Evolutionary conservation across 2,888 invertebrate genomes (phyloP).

Genomic region (Alloscopus bannaensis): DNA sequence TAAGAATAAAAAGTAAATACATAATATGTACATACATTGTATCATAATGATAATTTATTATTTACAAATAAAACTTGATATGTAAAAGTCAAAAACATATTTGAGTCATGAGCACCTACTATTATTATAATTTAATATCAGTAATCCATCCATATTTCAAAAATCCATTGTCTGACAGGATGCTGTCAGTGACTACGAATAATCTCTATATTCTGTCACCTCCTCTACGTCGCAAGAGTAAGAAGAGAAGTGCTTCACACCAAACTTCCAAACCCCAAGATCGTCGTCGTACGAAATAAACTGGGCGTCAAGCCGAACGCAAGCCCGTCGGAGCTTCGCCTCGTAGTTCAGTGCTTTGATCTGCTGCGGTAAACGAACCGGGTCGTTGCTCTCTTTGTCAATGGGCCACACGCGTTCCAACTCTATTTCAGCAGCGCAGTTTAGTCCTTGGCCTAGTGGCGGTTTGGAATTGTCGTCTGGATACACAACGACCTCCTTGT

Average conservation of each 20-base stretch:
- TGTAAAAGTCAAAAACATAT: too few relatives aligned
- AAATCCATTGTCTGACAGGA: too few relatives aligned
- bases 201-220: too few relatives aligned
- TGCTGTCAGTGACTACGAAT: too few relatives aligned
- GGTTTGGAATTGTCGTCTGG: constrained; percentile 91
- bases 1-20: too few relatives aligned
- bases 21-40: too few relatives aligned
- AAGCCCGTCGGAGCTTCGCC: constrained; percentile 61
- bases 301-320: constrained; percentile 60
- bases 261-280: constrained; percentile 66
- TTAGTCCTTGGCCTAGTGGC: constrained; percentile 89
- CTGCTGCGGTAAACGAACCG: constrained; percentile 34
- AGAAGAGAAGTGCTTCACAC: constrained; percentile 79
- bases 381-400: constrained; percentile 80
- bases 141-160: too few relatives aligned
- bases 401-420: constrained; percentile 96
- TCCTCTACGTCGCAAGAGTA: constrained; percentile 93
- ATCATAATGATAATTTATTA: too few relatives aligned
- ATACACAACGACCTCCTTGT: constrained; percentile 96
- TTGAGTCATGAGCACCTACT: too few relatives aligned
- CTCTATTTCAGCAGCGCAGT: constrained; percentile 90
- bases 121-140: too few relatives aligned
- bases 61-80: too few relatives aligned
- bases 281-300: constrained; percentile 67
- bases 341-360: constrained; percentile 67